Percentiles rank a stretch among this genome's conserved stretches.
Conservation (phyloP, 2,888 invertebrate species). For the Ennomos fuscantarius region DNA sequence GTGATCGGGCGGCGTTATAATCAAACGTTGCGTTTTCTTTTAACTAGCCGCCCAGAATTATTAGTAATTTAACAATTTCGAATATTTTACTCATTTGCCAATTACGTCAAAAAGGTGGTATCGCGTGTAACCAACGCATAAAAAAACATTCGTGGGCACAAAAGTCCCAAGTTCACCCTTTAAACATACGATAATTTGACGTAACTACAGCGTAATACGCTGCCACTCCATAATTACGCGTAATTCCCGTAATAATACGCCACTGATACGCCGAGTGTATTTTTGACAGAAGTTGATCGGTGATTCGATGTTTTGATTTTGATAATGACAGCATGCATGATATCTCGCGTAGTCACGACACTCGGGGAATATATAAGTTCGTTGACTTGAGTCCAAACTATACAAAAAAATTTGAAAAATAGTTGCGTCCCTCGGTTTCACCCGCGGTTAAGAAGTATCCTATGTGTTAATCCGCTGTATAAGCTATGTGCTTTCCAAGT, state of each 20-base stretch:
- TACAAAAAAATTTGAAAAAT: too few species aligned
- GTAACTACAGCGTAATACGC: conserved; percentile 43
- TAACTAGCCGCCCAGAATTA: too few species aligned
- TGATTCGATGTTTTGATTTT: conserved; percentile 36
- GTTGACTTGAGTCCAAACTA: too few species aligned
- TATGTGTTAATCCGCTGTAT: too few species aligned
- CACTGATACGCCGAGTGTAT: conserved; percentile 17
- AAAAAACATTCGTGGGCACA: conserved; percentile 15
- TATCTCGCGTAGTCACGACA: conserved; percentile 30
- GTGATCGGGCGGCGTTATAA: too few species aligned
- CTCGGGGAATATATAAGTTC: background rate
- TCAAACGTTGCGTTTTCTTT: too few species aligned
- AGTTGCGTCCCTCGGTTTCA: too few species aligned
- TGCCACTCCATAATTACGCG: conserved; percentile 38
- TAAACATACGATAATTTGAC: conserved; percentile 49
- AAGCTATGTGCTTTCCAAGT: too few species aligned
- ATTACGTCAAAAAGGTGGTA: conserved; percentile 35
- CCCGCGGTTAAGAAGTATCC: too few species aligned
- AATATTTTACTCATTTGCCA: conserved; percentile 13
- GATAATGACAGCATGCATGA: conserved; percentile 27
- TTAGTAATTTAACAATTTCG: conserved; percentile 9
- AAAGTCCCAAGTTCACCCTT: conserved; percentile 30
- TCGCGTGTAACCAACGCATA: conserved; percentile 33
- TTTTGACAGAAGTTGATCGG: conserved; percentile 44
- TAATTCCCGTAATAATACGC: conserved; percentile 35